phyloP scores from a whole-genome alignment of 2,797 vertebrate genomes.

The Chelmon rostratus region DNA sequence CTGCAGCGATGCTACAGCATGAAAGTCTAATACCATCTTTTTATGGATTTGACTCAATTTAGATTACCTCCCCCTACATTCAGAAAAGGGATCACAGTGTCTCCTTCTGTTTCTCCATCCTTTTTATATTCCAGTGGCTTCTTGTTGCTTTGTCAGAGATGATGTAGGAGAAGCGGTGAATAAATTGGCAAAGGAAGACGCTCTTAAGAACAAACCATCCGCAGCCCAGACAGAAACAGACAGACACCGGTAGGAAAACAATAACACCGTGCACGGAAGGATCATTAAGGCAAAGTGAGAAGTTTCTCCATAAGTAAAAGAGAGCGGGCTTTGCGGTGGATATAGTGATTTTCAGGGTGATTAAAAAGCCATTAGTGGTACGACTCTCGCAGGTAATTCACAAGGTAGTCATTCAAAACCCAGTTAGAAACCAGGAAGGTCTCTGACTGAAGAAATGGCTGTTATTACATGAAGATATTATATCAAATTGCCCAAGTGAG shows the following conservation, averaged over 20 bases:
- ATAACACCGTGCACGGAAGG: constrained; percentile 38
- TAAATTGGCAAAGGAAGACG: constrained; percentile 42
- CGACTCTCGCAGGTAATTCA: constrained; percentile 85
- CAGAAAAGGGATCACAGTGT: constrained; percentile 42
- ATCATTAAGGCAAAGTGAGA: constrained; percentile 69
- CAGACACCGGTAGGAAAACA: constrained; percentile 44
- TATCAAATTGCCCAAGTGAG: constrained; percentile 77
- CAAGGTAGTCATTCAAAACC: constrained; percentile 83
- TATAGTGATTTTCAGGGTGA: constrained; percentile 82
- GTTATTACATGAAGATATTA: constrained; percentile 84
- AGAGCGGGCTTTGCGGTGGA: constrained; percentile 53
- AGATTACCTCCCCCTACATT: constrained; percentile 58
- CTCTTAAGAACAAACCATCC: constrained; percentile 41
- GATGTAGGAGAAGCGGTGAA: constrained; percentile 37
- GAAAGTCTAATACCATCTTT: constrained; percentile 71
- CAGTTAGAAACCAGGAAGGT: constrained; percentile 77
- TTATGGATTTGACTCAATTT: constrained; percentile 72
- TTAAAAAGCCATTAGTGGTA: constrained; percentile 86
- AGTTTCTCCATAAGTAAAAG: constrained; percentile 62
- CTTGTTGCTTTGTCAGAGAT: constrained; percentile 49
- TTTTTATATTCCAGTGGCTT: background rate
- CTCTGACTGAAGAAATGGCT: constrained; percentile 75
- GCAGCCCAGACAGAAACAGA: constrained; percentile 24
- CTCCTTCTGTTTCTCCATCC: constrained; percentile 43
- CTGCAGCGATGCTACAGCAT: constrained; percentile 54